Conservation (phyloP, 2,113 vertebrate genomes). For the Nerophis ophidion region DNA sequence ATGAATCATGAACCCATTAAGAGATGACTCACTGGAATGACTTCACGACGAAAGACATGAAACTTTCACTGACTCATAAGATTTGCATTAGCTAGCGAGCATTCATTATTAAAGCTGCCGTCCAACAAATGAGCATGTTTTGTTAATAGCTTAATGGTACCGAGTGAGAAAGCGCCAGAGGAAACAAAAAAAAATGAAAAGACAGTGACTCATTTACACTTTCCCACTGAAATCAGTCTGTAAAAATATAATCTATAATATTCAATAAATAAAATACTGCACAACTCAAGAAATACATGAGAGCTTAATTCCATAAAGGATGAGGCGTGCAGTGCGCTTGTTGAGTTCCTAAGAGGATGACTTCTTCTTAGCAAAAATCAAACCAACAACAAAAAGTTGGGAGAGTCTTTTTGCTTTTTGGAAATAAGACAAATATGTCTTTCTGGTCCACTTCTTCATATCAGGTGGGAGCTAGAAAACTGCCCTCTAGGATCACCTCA, state of each 20-base stretch:
- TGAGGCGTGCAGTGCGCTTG: not conserved
- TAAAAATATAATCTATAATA: constrained; percentile 53
- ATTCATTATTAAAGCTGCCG: constrained; percentile 15
- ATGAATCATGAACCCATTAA: not conserved
- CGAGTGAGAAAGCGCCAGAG: constrained; percentile 15
- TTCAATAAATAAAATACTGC: constrained; percentile 66
- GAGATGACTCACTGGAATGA: not conserved
- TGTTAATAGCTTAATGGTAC: constrained; percentile 15
- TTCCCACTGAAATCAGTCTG: constrained; percentile 24
- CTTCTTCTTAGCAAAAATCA: constrained; percentile 15
- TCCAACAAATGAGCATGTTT: not conserved
- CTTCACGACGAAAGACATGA: not conserved
- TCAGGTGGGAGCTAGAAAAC: too few species aligned
- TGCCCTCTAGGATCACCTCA: too few species aligned
- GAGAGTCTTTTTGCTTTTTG: too few species aligned
- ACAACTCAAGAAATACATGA: constrained; percentile 44
- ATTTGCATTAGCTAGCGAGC: not conserved
- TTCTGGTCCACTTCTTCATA: too few species aligned
- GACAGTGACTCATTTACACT: constrained; percentile 17
- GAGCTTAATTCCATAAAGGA: constrained; percentile 26
- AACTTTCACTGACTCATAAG: not conserved
- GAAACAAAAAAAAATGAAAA: constrained; percentile 38
- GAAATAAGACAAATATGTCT: too few species aligned
- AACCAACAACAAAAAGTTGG: too few species aligned
- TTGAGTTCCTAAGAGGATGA: not conserved